Evolutionary conservation across 2,888 invertebrate species (phyloP), one percentile per base, ranked within the genome.

Genomic region (Lomographa bimaculata): DNA sequence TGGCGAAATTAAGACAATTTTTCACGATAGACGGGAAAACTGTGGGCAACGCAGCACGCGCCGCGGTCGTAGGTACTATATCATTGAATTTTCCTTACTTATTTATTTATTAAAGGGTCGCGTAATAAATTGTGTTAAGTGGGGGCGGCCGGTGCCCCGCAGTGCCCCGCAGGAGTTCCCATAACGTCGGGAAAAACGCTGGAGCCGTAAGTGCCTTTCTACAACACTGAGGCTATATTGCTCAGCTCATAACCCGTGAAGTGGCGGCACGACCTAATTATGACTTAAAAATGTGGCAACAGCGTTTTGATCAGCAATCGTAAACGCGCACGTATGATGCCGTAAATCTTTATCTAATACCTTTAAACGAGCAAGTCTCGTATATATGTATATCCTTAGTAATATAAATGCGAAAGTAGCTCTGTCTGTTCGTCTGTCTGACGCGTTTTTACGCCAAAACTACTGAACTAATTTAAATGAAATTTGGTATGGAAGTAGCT

Each of bases 61-160:
- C 64, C 35, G 51, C 50, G 57, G 57, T 67, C 78, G 73, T 86
- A n/a, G n/a, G n/a, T n/a, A n/a, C n/a, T n/a, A 79, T 86, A 80
- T 86, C 79, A 87, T 85, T 80, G 85, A 89, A 87, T 87, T 87
- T 86, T 85, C 86, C 71, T 79, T 85, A 87, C 71, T 79, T 85
- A 87, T 85, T 83, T 86, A 85, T 87, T 89, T 89, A 89, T 87
- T 87, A 86, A 87, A 79, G 85, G 85, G 79, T 77, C 79, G 70
- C 64, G 75, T 73, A 81, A 89, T 89, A 89, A 87, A 89, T 89
- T 87, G 86, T 74, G 82, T 85, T 87, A 89, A 89, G 87, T 89
- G 87, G 84, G 86, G 87, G 83, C 77, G 84, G 82, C 65, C 44
- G 85, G 73, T 66, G 65, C 55, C 87, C 87, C 73, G 86, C 71